Conservation (phyloP, 37 sponge, comb jelly and placozoan genomes). For the Trichoplax adhaerens region DNA sequence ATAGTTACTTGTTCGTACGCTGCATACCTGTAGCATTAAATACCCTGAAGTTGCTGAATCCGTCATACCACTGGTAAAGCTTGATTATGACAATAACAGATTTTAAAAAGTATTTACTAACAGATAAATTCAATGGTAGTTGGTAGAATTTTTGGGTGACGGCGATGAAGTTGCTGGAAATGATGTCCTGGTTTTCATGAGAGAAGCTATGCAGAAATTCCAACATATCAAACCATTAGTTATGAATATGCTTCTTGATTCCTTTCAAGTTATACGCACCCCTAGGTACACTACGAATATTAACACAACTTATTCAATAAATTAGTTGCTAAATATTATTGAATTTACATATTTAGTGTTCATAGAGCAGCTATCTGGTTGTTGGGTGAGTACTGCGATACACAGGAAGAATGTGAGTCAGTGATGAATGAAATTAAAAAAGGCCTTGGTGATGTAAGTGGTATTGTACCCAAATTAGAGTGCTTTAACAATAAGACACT, state of each 20-base stretch:
- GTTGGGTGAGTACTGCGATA: conserved; percentile 88
- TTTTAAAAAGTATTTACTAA: not conserved
- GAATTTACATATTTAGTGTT: conserved; percentile 10
- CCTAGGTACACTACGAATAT: too few relatives aligned
- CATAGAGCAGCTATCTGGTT: conserved; percentile 83
- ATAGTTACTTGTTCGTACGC: conserved; percentile 63
- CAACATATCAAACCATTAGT: conserved; percentile 57
- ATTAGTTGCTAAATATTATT: too few relatives aligned
- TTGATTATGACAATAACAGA: not conserved
- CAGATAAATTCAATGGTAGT: not conserved
- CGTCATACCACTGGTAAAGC: conserved; percentile 44
- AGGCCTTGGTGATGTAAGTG: conserved; percentile 68
- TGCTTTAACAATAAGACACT: too few relatives aligned
- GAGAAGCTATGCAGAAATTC: conserved; percentile 77
- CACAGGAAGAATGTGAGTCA: conserved; percentile 59
- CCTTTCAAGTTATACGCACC: conserved; percentile 36
- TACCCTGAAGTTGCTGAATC: conserved; percentile 68
- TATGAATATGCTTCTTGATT: conserved; percentile 57
- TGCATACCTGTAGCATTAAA: conserved; percentile 71
- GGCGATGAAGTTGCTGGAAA: conserved; percentile 63
- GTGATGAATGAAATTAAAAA: conserved; percentile 60
- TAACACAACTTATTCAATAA: too few relatives aligned
- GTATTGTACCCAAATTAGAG: too few relatives aligned
- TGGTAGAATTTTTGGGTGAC: conserved; percentile 79
- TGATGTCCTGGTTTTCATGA: conserved; percentile 77